These are phyloP conservation scores for Pseudococcus longispinus DNA, from an alignment of 2,888 invertebrate genomes.

Conservation along the genomic window DNA sequence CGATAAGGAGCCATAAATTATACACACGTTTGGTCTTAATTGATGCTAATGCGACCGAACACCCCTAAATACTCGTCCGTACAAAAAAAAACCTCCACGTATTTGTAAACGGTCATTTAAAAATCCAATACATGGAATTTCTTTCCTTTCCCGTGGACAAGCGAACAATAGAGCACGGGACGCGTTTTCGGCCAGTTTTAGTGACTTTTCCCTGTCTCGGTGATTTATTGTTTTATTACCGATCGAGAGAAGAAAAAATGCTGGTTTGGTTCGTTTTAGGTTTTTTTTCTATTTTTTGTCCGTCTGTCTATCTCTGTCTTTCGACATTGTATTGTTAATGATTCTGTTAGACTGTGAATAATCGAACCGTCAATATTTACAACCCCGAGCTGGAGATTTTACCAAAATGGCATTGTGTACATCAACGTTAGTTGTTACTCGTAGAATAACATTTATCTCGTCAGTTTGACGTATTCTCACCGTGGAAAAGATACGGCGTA, in stretches of 20 bases:
- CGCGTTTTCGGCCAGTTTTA: not conserved
- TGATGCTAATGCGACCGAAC: constrained; percentile 3
- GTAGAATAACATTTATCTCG: constrained; percentile 12
- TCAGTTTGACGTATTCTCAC: constrained; percentile 10
- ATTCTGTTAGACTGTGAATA: constrained; percentile 35
- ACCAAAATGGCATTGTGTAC: not conserved
- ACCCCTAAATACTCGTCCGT: not conserved
- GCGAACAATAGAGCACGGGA: not conserved
- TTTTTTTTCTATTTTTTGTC: not conserved
- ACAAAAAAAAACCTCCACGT: not conserved
- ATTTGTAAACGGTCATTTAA: constrained; percentile 1
- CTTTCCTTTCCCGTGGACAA: not conserved
- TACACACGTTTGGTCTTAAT: not conserved
- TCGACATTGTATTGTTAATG: constrained; percentile 10
- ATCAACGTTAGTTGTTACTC: not conserved
- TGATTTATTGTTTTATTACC: constrained; percentile 39
- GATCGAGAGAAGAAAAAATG: not conserved
- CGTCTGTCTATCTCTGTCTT: not conserved
- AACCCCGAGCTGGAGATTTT: constrained; percentile 8
- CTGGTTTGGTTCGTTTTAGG: not conserved
- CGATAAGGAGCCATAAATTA: not conserved
- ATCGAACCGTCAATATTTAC: constrained; percentile 35
- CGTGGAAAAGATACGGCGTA: constrained; percentile 10
- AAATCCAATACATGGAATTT: not conserved
- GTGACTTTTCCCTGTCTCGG: not conserved